Evolutionary conservation across 2,888 invertebrate genomes (phyloP).

Genomic region (Ormyrus rosae): DNA sequence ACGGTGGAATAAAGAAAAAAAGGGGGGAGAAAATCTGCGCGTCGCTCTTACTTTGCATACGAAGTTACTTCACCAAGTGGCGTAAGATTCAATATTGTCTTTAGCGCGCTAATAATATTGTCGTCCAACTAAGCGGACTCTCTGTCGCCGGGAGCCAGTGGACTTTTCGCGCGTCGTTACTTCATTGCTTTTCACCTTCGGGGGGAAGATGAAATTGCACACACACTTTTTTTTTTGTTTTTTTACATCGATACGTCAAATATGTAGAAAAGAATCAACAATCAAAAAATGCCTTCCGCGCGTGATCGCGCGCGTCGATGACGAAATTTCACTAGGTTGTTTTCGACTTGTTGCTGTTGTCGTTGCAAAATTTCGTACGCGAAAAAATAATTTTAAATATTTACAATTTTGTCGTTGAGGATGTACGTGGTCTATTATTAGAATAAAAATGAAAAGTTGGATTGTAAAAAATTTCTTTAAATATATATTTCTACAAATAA

Average conservation of each 20-base stretch:
- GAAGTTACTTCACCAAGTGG: conserved; percentile 27
- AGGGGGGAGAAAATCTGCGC: conserved; percentile 5
- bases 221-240: background rate
- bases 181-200: background rate
- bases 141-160: conserved; percentile 11
- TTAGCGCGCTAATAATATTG: conserved; percentile 5
- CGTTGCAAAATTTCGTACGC: background rate
- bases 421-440: too few species aligned
- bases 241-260: background rate
- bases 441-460: background rate
- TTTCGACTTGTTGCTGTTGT: conserved; percentile 7
- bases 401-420: background rate
- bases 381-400: background rate
- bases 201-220: conserved; percentile 40
- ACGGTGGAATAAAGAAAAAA: background rate
- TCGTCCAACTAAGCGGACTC: background rate
- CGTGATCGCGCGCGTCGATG: too few species aligned
- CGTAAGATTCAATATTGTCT: conserved; percentile 29
- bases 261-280: too few species aligned
- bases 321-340: background rate
- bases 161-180: background rate
- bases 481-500: conserved; percentile 12
- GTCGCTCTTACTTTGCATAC: background rate
- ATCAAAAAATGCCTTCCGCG: too few species aligned
- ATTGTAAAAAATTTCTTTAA: background rate